Base-by-base conservation (phyloP, 1,140 invertebrate genomes). In the Meloidogyne exigua region DNA sequence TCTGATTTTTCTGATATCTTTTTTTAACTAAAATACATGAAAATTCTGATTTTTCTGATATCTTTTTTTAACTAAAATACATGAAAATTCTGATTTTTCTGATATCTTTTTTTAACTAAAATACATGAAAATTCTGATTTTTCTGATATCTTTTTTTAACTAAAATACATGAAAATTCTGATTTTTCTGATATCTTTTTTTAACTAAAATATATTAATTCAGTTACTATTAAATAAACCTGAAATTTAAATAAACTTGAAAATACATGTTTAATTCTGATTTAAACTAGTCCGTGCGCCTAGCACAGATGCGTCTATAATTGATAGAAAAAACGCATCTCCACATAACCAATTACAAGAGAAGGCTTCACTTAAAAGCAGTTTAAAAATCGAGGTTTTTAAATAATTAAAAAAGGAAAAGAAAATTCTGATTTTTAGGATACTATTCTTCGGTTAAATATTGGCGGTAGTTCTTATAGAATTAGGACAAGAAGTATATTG, bases 401-500 rank as follows among this genome's bases (percentile, higher is more conserved):
- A 72, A n/a, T 77, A 69, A 57, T 73, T 49, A 3, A 68, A 21
- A 12, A n/a, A 18, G 12, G 2, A 18, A 28, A n/a, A 25, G 36
- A 64, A 65, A 26, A 28, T 36, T 75, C 18, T 79, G n/a, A 12
- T 64, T 42, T 76, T 80, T 15, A 69, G 83, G 85, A 86, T 75
- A 69, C 79, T 11, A 87, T 87, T 68, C 81, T 87, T 15, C 68
- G 85, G 49, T 71, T 87, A 44, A 87, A 83, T 72, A 87, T 87
- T 72, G 85, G 85, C 18, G 85, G 85, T 28, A 75, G 80, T 62
- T 75, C 77, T 28, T 87, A 87, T 69, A 82, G 86, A 12, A 84
- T 87, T 73, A 71, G 85, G 62, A 86, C 84, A 0, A 62, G 82
- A 21, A 80, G 77, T 15, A 85, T 87, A 67, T 64, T 86, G 26